Percentiles rank a stretch among this genome's conserved stretches.
Evolutionary conservation across 1,140 invertebrate species (phyloP).

Genomic region (Drosophila athabasca): DNA sequence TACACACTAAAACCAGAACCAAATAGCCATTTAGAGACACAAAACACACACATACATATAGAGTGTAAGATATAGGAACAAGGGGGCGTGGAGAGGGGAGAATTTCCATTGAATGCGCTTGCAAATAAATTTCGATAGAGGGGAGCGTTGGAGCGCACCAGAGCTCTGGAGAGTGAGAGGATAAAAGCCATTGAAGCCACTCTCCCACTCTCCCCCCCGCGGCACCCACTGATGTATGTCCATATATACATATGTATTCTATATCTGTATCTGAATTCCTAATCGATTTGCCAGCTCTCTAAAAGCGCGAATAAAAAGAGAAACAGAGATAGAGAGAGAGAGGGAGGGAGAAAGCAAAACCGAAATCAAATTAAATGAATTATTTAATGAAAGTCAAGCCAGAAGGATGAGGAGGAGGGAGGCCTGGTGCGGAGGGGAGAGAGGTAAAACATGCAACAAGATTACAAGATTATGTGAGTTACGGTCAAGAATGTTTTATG

Average conservation of each 20-base stretch:
- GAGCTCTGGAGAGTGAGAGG: not conserved
- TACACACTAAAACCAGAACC: too few species aligned
- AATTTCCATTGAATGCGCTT: slow-evolving; percentile 49
- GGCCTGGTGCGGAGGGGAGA: too few species aligned
- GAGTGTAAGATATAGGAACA: too few species aligned
- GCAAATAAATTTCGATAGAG: slow-evolving; percentile 66
- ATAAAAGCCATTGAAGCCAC: slow-evolving; percentile 60
- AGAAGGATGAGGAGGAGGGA: not conserved
- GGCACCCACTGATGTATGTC: not conserved
- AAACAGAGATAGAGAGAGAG: not conserved
- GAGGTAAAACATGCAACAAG: slow-evolving; percentile 47
- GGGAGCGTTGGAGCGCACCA: not conserved
- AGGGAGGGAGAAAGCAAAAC: not conserved
- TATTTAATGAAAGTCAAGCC: slow-evolving; percentile 72
- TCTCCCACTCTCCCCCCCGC: not conserved
- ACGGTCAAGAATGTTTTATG: slow-evolving; percentile 76
- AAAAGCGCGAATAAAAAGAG: slow-evolving; percentile 25
- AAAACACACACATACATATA: slow-evolving; percentile 18
- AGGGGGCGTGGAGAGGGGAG: not conserved
- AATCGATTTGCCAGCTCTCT: slow-evolving; percentile 41
- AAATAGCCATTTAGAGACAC: slow-evolving; percentile 50
- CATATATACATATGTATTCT: slow-evolving; percentile 5
- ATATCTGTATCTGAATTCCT: slow-evolving; percentile 33
- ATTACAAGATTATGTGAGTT: slow-evolving; percentile 78
- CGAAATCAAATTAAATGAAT: slow-evolving; percentile 80